These are phyloP conservation scores for Andricus curvator DNA, from an alignment of 2,888 invertebrate genomes.

Conservation along the genomic window DNA sequence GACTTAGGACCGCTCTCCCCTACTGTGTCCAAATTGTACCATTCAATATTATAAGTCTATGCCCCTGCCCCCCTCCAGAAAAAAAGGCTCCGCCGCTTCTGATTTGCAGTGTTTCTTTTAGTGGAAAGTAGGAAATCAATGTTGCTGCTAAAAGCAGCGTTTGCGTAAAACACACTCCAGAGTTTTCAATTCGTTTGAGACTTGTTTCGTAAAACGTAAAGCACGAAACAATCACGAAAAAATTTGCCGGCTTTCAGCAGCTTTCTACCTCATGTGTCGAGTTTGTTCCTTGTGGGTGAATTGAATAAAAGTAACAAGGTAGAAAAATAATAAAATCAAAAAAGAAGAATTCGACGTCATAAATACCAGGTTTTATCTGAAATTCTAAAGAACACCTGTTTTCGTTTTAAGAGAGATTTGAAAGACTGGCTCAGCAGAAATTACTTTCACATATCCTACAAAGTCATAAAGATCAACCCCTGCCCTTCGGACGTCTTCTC, in stretches of 20 bases:
- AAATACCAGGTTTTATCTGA: not conserved
- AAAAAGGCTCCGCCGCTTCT: too few relatives aligned
- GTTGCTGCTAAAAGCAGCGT: not conserved
- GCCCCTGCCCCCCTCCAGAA: too few relatives aligned
- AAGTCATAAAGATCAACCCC: constrained; percentile 5
- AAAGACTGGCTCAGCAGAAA: not conserved
- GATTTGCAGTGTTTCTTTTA: too few relatives aligned
- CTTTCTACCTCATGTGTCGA: not conserved
- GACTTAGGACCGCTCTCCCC: too few relatives aligned
- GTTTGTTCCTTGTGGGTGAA: not conserved
- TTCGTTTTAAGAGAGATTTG: not conserved
- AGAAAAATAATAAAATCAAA: not conserved
- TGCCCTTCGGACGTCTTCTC: constrained; percentile 7
- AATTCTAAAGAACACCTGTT: not conserved
- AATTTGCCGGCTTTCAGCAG: not conserved
- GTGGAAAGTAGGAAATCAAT: not conserved
- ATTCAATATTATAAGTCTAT: too few relatives aligned
- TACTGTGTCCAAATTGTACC: too few relatives aligned
- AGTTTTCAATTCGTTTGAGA: not conserved
- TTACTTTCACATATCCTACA: constrained; percentile 22
- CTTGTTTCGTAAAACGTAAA: not conserved
- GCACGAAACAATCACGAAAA: not conserved
- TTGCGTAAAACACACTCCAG: not conserved
- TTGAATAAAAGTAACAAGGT: not conserved
- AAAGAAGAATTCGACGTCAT: not conserved